These are phyloP conservation scores for Nipponia nippon DNA, from an alignment of 2,113 vertebrate genomes.

Conservation along the genomic window DNA sequence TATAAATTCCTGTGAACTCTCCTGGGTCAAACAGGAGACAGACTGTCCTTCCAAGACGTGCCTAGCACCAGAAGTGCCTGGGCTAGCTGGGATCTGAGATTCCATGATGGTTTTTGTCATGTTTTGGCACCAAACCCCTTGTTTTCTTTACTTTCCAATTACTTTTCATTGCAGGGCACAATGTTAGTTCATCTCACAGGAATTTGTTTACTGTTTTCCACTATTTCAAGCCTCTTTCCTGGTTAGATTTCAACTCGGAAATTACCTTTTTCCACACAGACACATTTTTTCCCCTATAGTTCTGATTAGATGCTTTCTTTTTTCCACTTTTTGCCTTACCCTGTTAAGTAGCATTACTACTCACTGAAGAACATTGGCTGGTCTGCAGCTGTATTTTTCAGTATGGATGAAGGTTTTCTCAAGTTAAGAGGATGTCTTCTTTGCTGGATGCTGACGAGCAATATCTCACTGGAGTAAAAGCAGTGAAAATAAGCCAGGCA, in stretches of 20 bases:
- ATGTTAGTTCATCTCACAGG: slow-evolving; percentile 17
- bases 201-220: slow-evolving; percentile 35
- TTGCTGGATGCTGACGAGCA: not conserved
- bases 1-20: not conserved
- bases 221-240: not conserved
- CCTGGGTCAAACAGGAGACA: not conserved
- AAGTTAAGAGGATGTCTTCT: not conserved
- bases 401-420: not conserved
- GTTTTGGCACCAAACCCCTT: not conserved
- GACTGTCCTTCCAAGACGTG: slow-evolving; percentile 23
- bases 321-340: not conserved
- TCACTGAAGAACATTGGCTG: not conserved
- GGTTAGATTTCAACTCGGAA: not conserved
- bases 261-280: not conserved
- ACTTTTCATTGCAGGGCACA: not conserved
- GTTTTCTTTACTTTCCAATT: not conserved
- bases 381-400: not conserved
- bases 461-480: not conserved
- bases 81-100: not conserved
- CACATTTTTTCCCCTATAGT: not conserved
- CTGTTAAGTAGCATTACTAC: not conserved
- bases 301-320: not conserved
- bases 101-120: not conserved
- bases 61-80: not conserved
- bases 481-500: not conserved